These are phyloP conservation scores for Bothrops jararaca DNA, from an alignment of 2,113 vertebrate genomes.

Conservation along the genomic window DNA sequence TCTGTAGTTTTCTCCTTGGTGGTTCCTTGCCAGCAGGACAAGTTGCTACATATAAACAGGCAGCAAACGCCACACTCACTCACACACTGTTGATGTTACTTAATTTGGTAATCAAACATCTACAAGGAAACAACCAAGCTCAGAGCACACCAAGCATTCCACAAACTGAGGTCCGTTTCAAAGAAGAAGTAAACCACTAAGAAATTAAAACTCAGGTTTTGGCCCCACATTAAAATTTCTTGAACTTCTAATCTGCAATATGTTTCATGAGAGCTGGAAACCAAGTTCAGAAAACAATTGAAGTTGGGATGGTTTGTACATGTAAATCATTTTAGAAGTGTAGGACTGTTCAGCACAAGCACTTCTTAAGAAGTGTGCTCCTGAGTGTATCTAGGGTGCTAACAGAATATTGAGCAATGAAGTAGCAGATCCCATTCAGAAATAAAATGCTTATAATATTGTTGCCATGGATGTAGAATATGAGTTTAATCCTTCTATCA, in stretches of 20 bases:
- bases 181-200: background rate
- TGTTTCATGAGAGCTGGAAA: background rate
- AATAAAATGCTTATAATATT: background rate
- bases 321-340: background rate
- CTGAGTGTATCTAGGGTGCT: background rate
- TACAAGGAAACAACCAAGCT: background rate
- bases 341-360: background rate
- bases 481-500: background rate
- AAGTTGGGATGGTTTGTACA: background rate
- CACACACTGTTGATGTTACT: background rate
- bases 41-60: background rate
- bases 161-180: background rate
- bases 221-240: background rate
- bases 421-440: background rate
- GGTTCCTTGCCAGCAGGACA: background rate
- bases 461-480: background rate
- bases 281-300: background rate
- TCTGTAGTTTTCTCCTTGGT: background rate
- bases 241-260: background rate
- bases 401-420: background rate
- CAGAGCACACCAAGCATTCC: background rate
- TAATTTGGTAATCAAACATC: background rate
- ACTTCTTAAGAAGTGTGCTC: background rate
- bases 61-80: background rate
- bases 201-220: background rate